phyloP scores from a whole-genome alignment of 2,888 invertebrate genomes.

The Anarsia innoxiella region DNA sequence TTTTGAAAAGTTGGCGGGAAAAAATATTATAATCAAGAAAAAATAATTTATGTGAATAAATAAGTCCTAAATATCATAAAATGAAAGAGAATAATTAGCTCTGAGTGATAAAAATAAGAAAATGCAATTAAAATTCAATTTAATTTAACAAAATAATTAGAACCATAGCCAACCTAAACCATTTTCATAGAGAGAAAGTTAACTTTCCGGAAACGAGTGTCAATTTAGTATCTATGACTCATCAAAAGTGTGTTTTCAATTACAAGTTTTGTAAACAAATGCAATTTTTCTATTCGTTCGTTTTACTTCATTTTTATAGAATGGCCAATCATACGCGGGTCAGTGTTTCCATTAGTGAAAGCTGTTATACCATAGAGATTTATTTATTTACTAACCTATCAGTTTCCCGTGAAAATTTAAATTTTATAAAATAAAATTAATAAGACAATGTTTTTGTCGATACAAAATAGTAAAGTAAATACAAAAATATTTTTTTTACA shows the following conservation, averaged over 20 bases:
- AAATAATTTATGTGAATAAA: constrained; percentile 3
- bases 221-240: constrained; percentile 67
- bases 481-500: no score
- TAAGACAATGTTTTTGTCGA: no score
- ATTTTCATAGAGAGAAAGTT: constrained; percentile 47
- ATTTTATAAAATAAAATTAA: no score
- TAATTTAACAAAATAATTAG: constrained; percentile 14
- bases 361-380: no score
- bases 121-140: constrained; percentile 6
- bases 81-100: neutral
- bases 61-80: neutral
- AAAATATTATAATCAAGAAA: constrained; percentile 15
- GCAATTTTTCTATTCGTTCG: neutral
- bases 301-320: neutral
- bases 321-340: constrained; percentile 6
- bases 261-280: constrained; percentile 8
- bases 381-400: no score
- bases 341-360: no score
- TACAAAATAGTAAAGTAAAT: no score
- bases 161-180: constrained; percentile 44
- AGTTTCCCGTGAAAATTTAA: no score
- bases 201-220: constrained; percentile 73
- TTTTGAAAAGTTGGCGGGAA: constrained; percentile 66
- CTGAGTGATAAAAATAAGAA: constrained; percentile 5
- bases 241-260: constrained; percentile 47